These are phyloP conservation scores for Microtus montanus DNA, from an alignment of 2,113 vertebrate species.

Conservation along the genomic window DNA sequence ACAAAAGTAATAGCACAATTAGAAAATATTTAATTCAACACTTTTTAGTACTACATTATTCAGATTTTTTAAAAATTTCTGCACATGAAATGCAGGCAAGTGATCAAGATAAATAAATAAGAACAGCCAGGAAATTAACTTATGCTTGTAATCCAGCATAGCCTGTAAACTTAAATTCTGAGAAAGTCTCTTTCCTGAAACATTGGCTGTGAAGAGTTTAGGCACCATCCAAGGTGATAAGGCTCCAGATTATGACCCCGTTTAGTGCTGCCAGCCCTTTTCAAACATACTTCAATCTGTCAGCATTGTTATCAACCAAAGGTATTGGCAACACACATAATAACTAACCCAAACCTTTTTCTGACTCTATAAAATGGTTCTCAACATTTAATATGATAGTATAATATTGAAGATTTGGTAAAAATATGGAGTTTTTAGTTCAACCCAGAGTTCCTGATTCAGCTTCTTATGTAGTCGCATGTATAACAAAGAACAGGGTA, in stretches of 20 bases:
- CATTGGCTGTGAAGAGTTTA: background rate
- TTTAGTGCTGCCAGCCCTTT: accelerated
- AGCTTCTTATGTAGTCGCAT: background rate
- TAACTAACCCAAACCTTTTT: background rate
- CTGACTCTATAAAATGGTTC: background rate
- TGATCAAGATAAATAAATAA: background rate
- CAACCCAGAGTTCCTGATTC: background rate
- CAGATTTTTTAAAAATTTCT: background rate
- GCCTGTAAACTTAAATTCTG: background rate
- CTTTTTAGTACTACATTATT: background rate
- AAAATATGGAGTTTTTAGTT: background rate
- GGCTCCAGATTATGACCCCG: background rate
- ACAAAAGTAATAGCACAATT: background rate
- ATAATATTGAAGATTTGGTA: background rate
- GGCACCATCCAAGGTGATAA: background rate
- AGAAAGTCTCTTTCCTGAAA: background rate
- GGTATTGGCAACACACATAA: background rate
- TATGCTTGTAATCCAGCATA: background rate
- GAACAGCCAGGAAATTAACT: background rate
- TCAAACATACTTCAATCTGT: background rate
- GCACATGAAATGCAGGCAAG: background rate
- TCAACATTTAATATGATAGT: background rate
- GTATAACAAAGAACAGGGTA: background rate
- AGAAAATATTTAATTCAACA: background rate
- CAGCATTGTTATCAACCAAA: background rate